Conservation (phyloP, 1,140 invertebrate genomes). For the Neodiprion pinetum region DNA sequence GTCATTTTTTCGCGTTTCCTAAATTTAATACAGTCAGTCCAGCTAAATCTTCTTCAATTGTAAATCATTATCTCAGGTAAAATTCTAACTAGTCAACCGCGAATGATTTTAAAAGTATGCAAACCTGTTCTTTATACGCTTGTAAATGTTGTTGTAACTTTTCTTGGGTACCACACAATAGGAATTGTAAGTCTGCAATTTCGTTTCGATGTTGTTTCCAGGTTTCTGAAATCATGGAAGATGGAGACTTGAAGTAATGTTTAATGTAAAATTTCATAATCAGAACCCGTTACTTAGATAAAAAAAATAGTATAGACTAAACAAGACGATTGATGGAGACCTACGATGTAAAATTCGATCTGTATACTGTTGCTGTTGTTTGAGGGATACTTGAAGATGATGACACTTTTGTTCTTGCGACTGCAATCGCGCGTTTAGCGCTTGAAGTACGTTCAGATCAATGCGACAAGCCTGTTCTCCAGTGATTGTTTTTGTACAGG, state of each 20-base stretch:
- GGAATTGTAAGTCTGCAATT: slow-evolving; percentile 65
- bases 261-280: neutral
- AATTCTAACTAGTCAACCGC: neutral
- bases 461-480: slow-evolving; percentile 44
- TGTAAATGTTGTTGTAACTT: slow-evolving; percentile 71
- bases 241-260: slow-evolving; percentile 12
- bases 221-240: slow-evolving; percentile 58
- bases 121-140: slow-evolving; percentile 63
- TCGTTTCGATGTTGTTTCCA: slow-evolving; percentile 71
- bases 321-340: slow-evolving; percentile 34
- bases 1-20: no score
- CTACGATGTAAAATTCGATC: slow-evolving; percentile 73
- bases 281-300: slow-evolving; percentile 10
- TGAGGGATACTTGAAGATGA: slow-evolving; percentile 67
- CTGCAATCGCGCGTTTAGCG: slow-evolving; percentile 58
- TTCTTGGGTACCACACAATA: slow-evolving; percentile 67
- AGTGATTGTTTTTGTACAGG: slow-evolving; percentile 28
- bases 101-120: slow-evolving; percentile 22
- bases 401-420: slow-evolving; percentile 68
- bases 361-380: slow-evolving; percentile 69
- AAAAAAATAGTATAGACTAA: slow-evolving; percentile 9
- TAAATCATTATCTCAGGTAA: slow-evolving; percentile 8
- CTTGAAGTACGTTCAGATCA: slow-evolving; percentile 57
- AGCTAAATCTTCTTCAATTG: slow-evolving; percentile 5
- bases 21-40: neutral